phyloP scores from a whole-genome alignment of 2,888 invertebrate species.

The Philhelius pedissequus region DNA sequence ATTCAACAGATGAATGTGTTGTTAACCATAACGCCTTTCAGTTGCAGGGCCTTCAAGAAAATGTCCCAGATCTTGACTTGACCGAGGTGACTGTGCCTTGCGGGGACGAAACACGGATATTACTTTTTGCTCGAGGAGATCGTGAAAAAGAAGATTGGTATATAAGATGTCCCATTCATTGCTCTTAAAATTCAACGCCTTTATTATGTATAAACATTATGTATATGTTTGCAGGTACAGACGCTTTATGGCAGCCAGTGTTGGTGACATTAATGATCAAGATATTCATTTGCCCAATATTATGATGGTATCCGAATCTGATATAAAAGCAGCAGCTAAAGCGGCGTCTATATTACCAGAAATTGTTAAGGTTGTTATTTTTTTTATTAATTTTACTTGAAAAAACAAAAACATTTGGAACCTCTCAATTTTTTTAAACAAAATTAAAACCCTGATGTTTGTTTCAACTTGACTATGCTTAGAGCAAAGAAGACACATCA shows the following conservation, averaged over 20 bases:
- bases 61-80: constrained; percentile 71
- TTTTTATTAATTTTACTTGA: background rate
- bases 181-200: background rate
- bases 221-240: constrained; percentile 73
- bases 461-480: background rate
- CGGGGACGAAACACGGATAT: constrained; percentile 77
- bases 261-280: constrained; percentile 75
- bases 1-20: background rate
- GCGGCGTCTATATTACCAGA: constrained; percentile 72
- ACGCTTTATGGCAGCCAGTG: constrained; percentile 76
- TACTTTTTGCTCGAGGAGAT: constrained; percentile 76
- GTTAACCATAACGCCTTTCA: constrained; percentile 61
- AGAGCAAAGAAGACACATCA: constrained; percentile 49
- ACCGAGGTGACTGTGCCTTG: constrained; percentile 75
- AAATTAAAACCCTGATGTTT: background rate
- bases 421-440: background rate
- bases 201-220: too few species aligned
- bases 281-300: constrained; percentile 75
- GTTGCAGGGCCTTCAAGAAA: constrained; percentile 75
- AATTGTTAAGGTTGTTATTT: constrained; percentile 29
- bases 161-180: background rate
- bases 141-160: constrained; percentile 79
- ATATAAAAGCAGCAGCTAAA: constrained; percentile 74
- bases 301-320: constrained; percentile 74
- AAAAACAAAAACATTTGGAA: background rate